These are phyloP conservation scores for Cladopsammia gracilis DNA, from an alignment of 64 coral and sea anemone genomes.

Conservation along the genomic window DNA sequence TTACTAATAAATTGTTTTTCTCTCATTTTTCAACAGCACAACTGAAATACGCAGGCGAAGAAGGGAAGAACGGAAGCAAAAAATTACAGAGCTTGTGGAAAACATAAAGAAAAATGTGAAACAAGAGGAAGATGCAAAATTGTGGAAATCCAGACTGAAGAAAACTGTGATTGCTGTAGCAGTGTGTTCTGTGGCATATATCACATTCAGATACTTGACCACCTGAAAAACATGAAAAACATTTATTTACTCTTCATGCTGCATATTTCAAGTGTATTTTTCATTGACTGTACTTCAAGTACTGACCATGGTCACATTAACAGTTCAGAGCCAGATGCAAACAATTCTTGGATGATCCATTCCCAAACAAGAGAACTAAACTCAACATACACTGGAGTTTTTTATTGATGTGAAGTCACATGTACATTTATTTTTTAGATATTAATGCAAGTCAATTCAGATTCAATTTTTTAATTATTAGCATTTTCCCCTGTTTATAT, in stretches of 20 bases:
- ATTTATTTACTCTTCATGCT: neutral
- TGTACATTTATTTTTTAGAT: neutral
- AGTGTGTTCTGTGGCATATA: constrained; percentile 36
- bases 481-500: neutral
- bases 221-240: neutral
- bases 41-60: constrained; percentile 30
- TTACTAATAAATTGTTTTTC: neutral
- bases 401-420: neutral
- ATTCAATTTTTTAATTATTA: neutral
- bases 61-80: constrained; percentile 39
- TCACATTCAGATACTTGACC: constrained; percentile 31
- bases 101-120: constrained; percentile 65
- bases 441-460: neutral
- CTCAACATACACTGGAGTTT: neutral
- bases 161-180: neutral
- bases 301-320: neutral
- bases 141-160: constrained; percentile 45
- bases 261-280: neutral
- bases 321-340: neutral
- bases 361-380: neutral
- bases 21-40: neutral
- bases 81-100: constrained; percentile 28
- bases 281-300: neutral
- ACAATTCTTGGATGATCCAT: neutral
- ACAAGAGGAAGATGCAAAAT: constrained; percentile 49